Evolutionary conservation across 2,888 invertebrate species (phyloP), one percentile per base, ranked within the genome.

Genomic region (Autographa gamma): DNA sequence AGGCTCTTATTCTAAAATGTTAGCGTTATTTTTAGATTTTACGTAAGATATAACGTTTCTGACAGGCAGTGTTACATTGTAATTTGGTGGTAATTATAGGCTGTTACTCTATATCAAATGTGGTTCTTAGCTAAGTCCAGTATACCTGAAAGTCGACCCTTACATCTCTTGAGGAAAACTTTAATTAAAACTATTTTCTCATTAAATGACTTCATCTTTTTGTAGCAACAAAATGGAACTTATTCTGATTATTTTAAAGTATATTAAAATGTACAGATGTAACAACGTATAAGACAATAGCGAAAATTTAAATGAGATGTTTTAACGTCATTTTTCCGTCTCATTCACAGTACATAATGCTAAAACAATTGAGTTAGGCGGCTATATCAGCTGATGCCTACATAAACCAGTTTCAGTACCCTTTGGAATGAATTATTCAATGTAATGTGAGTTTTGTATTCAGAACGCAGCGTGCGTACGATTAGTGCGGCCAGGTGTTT

Each of bases 361-460:
- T 48, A 41, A 69, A 77, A 77, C 69, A 75, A 83, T 81, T 79
- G 73, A 66, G 76, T 79, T 75, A 76, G 71, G 58, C 34, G 62
- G 62, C 64, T 61, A 63, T 76, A 62, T 71, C 77, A 9, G 66
- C 68, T 68, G 67, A 69, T 69, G 62, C 19, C 63, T 59, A 58
- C 63, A 61, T 66, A 60, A 77, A 75, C 67, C 69, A 80, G 72
- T 72, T 70, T 41, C 69, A 74, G 60, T 69, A 66, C 77, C 63
- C 78, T 69, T 60, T 68, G 67, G 79, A 83, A 88, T 87, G 81
- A 83, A 84, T 86, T 89, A 88, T 89, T 89, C 86, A 89, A 88
- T 83, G 76, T 82, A 87, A 88, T 85, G 77, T 81, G 73, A 77
- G 77, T 81, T 86, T 71, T 69, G 81, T 85, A 88, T 88, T 89